A percentile compares a stretch with the other conserved stretches of the same genome.
These are phyloP conservation scores for Tauraco hartlaubi DNA, from an alignment of 2,797 vertebrate species.

Conservation along the genomic window DNA sequence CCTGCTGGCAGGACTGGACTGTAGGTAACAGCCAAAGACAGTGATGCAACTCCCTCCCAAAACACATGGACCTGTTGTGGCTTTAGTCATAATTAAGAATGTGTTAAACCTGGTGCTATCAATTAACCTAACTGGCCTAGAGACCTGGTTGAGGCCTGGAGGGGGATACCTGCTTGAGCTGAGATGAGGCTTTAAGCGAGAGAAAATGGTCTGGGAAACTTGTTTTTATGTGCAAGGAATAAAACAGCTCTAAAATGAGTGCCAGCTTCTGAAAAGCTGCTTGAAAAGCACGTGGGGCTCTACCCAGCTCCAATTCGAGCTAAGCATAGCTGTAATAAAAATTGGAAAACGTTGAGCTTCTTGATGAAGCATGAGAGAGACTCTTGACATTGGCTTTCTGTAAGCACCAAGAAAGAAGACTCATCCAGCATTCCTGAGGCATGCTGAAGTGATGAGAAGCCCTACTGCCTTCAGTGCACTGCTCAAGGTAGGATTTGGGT, in stretches of 20 bases:
- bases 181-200: neutral
- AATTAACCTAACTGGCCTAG: neutral
- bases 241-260: neutral
- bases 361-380: accelerated
- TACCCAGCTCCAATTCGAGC: neutral
- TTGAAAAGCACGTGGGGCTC: accelerated
- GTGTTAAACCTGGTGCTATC: neutral
- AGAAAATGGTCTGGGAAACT: neutral
- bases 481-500: neutral
- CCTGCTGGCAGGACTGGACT: accelerated
- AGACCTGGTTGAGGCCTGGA: neutral
- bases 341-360: neutral
- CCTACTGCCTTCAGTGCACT: too few relatives aligned
- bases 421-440: accelerated
- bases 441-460: accelerated
- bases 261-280: neutral
- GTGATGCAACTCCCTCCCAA: accelerated
- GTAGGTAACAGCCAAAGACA: neutral
- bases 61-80: neutral
- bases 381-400: accelerated
- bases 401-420: accelerated
- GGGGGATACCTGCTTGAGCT: neutral
- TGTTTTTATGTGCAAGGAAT: accelerated
- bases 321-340: neutral
- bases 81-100: slow-evolving; percentile 8